phyloP scores from a whole-genome alignment of 2,888 invertebrate species.

The Lapara coniferarum region DNA sequence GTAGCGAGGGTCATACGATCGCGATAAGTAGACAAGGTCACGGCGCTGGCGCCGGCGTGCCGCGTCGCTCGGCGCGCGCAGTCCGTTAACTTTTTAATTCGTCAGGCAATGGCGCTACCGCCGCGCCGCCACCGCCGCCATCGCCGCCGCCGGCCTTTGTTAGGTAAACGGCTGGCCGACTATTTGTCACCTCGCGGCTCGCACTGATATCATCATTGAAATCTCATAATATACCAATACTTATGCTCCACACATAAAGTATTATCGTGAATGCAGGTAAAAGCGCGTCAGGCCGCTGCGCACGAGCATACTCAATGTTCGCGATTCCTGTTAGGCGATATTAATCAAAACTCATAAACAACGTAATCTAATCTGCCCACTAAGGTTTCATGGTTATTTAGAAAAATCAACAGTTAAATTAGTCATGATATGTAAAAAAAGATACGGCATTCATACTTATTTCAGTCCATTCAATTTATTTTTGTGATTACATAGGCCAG shows the following conservation, averaged over 20 bases:
- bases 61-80: conserved; percentile 69
- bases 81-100: conserved; percentile 80
- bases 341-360: neutral
- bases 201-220: conserved; percentile 21
- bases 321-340: neutral
- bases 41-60: conserved; percentile 75
- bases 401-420: too few relatives aligned
- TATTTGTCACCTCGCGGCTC: conserved; percentile 39
- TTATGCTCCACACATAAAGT: neutral
- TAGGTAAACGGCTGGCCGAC: conserved; percentile 55
- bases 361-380: neutral
- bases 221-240: neutral
- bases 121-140: conserved; percentile 24
- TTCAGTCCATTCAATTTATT: neutral
- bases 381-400: too few relatives aligned
- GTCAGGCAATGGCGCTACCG: conserved; percentile 67
- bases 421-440: too few relatives aligned
- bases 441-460: too few relatives aligned
- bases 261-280: neutral
- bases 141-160: conserved; percentile 60
- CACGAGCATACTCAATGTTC: conserved; percentile 2
- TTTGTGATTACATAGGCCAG: too few relatives aligned
- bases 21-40: conserved; percentile 82
- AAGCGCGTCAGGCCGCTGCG: neutral
- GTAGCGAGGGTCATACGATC: conserved; percentile 74